These are phyloP conservation scores for Dromococcyx pavoninus DNA, from an alignment of 2,797 vertebrate species.

Conservation along the genomic window DNA sequence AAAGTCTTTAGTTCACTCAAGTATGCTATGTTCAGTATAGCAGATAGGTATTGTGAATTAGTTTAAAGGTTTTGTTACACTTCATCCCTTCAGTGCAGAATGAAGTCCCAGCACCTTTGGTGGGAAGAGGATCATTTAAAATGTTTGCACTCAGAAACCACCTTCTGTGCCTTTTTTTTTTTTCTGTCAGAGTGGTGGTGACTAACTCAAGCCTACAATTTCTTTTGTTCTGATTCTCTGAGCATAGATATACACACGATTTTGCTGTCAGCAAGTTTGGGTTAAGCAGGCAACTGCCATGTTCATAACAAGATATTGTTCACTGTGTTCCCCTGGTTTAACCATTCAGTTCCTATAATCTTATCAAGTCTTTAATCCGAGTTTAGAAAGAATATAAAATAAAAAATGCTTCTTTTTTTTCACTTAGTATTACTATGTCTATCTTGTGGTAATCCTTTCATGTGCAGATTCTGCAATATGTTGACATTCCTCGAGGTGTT, in stretches of 20 bases:
- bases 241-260: accelerated
- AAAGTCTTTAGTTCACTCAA: not conserved
- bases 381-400: not conserved
- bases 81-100: not conserved
- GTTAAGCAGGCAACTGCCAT: not conserved
- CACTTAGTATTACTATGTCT: not conserved
- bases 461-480: not conserved
- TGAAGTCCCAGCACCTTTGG: not conserved
- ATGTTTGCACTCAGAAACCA: not conserved
- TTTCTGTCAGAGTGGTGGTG: not conserved
- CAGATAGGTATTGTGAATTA: not conserved
- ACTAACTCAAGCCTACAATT: not conserved
- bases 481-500: not conserved
- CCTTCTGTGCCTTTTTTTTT: not conserved
- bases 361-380: not conserved
- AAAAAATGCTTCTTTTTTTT: not conserved
- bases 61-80: not conserved
- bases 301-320: not conserved
- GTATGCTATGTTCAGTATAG: accelerated
- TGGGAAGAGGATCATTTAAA: not conserved
- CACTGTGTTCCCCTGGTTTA: not conserved
- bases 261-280: not conserved
- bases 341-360: not conserved
- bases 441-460: not conserved
- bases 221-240: not conserved